Evolutionary conservation across 2,797 vertebrate genomes (phyloP).

Genomic region (Sebastes paucispinis): DNA sequence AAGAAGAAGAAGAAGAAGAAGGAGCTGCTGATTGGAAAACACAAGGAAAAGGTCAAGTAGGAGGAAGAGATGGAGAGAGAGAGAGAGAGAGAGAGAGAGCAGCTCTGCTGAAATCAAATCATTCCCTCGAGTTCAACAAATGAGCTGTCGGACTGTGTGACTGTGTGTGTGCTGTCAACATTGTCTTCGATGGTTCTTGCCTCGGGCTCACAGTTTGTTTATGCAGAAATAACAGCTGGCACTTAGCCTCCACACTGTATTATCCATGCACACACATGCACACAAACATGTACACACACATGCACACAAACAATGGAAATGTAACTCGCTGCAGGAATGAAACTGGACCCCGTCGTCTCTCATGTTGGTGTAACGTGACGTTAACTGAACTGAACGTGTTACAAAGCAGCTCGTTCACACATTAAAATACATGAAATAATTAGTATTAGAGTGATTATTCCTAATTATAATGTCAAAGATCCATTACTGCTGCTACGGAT

Average conservation of each 20-base stretch:
- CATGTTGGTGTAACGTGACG: slow-evolving; percentile 19
- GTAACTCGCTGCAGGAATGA: slow-evolving; percentile 31
- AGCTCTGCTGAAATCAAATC: slow-evolving; percentile 40
- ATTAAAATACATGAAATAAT: not conserved
- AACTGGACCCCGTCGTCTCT: slow-evolving; percentile 32
- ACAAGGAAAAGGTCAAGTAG: slow-evolving; percentile 44
- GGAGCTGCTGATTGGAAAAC: slow-evolving; percentile 51
- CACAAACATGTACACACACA: not conserved
- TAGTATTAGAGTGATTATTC: not conserved
- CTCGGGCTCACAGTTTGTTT: slow-evolving; percentile 40
- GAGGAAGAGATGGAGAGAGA: slow-evolving; percentile 11
- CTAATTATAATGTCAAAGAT: not conserved
- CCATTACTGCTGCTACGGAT: not conserved
- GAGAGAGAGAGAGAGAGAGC: not conserved
- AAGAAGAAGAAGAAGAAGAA: not conserved
- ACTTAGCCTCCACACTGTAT: not conserved
- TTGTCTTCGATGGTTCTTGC: slow-evolving; percentile 5
- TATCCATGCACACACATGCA: not conserved
- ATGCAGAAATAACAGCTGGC: slow-evolving; percentile 38
- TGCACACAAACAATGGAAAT: slow-evolving; percentile 7
- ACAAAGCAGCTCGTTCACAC: not conserved
- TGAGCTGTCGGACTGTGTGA: slow-evolving; percentile 33
- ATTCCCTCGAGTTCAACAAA: slow-evolving; percentile 34
- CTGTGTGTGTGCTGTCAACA: slow-evolving; percentile 13
- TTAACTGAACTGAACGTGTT: not conserved